Percentiles rank a stretch among this genome's conserved stretches.
These are phyloP conservation scores for Tragelaphus strepsiceros DNA, from an alignment of 2,113 vertebrate species.

Conservation along the genomic window DNA sequence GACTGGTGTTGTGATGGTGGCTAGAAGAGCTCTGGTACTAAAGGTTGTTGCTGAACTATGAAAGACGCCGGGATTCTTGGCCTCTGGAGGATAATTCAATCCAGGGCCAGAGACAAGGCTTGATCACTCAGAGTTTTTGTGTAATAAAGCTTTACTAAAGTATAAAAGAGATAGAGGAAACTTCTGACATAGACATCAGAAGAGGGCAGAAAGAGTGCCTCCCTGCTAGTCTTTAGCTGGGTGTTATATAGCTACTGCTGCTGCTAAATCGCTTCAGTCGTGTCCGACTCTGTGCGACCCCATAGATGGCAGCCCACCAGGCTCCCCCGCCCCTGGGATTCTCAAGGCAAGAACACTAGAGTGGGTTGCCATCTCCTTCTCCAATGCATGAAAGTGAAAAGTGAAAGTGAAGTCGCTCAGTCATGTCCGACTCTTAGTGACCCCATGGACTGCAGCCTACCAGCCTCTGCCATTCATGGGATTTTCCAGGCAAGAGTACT, in stretches of 20 bases:
- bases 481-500: no score
- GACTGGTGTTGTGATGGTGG: not conserved
- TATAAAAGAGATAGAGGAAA: not conserved
- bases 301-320: no score
- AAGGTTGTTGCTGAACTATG: not conserved
- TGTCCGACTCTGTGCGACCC: no score
- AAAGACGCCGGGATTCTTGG: not conserved
- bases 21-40: not conserved
- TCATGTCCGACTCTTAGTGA: no score
- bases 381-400: no score
- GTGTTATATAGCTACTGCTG: not conserved
- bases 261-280: no score
- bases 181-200: not conserved
- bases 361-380: no score
- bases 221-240: not conserved
- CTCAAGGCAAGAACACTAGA: no score
- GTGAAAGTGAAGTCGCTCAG: no score
- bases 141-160: not conserved
- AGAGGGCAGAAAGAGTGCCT: not conserved
- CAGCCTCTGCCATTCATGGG: no score
- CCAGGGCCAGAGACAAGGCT: not conserved
- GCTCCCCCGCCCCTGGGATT: no score
- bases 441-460: no score
- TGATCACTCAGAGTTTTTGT: not conserved
- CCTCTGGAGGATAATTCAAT: not conserved